Conservation (phyloP, 1,140 invertebrate species). For the Himalopsyche phryganea region DNA sequence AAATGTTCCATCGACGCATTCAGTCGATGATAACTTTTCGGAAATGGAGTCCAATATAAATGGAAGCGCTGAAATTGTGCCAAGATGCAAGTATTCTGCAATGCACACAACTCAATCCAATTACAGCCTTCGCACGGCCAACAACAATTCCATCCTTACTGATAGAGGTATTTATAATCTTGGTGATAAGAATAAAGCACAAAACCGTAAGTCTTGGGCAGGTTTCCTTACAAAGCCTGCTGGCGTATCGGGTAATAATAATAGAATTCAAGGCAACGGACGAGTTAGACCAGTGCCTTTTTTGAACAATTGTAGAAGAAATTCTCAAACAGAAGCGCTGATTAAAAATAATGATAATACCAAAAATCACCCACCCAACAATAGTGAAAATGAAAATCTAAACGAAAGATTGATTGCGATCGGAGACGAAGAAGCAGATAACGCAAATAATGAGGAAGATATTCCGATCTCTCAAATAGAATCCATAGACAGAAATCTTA, state of each 20-base stretch:
- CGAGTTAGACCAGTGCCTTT: constrained; percentile 28
- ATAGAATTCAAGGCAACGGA: constrained; percentile 25
- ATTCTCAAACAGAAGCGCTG: constrained; percentile 26
- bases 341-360: constrained; percentile 12
- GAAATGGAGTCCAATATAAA: background rate
- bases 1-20: background rate
- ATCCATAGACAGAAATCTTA: constrained; percentile 29
- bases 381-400: constrained; percentile 2
- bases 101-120: constrained; percentile 28
- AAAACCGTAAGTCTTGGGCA: constrained; percentile 32
- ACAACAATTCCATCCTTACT: constrained; percentile 21
- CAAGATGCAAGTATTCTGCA: constrained; percentile 9
- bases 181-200: constrained; percentile 18
- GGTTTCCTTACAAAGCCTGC: constrained; percentile 29
- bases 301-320: constrained; percentile 23
- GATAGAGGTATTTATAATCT: constrained; percentile 23
- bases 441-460: constrained; percentile 1
- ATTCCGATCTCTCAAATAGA: constrained; percentile 28
- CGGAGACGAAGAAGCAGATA: constrained; percentile 1
- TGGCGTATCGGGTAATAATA: constrained; percentile 3
- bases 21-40: constrained; percentile 14
- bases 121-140: constrained; percentile 25
- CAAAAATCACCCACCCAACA: constrained; percentile 4
- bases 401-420: background rate
- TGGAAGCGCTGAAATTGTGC: background rate